Evolutionary conservation across 2,113 vertebrate species (phyloP).

Genomic region (Maccullochella peelii): DNA sequence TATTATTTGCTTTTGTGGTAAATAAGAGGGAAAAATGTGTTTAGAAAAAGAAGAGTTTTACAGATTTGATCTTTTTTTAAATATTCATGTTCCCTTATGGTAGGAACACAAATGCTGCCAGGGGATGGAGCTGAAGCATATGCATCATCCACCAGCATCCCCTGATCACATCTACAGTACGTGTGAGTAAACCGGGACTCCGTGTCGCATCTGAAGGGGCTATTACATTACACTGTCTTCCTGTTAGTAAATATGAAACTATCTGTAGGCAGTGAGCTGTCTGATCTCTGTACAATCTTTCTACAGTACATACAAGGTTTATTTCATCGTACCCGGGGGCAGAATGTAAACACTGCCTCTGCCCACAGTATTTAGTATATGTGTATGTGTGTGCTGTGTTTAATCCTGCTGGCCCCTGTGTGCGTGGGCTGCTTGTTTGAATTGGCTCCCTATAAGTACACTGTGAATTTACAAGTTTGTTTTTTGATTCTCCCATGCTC

Average conservation of each 20-base stretch:
- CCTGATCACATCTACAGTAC: constrained; percentile 28
- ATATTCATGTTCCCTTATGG: background rate
- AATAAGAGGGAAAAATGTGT: constrained; percentile 26
- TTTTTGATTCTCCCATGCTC: constrained; percentile 33
- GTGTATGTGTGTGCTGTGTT: constrained; percentile 42
- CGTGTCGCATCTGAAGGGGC: constrained; percentile 28
- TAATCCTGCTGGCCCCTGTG: constrained; percentile 19
- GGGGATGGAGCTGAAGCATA: background rate
- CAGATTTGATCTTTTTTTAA: constrained; percentile 38
- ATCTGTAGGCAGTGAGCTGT: constrained; percentile 53
- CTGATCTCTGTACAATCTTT: constrained; percentile 64
- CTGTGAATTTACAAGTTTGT: constrained; percentile 53
- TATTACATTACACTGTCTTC: constrained; percentile 36
- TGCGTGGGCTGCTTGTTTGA: constrained; percentile 63
- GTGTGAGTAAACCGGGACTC: constrained; percentile 26
- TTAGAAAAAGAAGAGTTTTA: constrained; percentile 21
- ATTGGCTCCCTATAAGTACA: constrained; percentile 54
- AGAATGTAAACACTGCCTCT: constrained; percentile 68
- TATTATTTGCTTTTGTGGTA: constrained; percentile 27
- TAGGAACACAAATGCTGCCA: constrained; percentile 1
- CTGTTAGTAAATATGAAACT: constrained; percentile 64
- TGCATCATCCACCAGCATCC: constrained; percentile 43
- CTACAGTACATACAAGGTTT: constrained; percentile 53
- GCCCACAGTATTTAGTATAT: constrained; percentile 40
- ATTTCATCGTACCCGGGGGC: constrained; percentile 46